A percentile compares a stretch with the other conserved stretches of the same genome.
These are phyloP conservation scores for Phaenicophaeus curvirostris DNA, from an alignment of 2,797 vertebrate species.

Conservation along the genomic window DNA sequence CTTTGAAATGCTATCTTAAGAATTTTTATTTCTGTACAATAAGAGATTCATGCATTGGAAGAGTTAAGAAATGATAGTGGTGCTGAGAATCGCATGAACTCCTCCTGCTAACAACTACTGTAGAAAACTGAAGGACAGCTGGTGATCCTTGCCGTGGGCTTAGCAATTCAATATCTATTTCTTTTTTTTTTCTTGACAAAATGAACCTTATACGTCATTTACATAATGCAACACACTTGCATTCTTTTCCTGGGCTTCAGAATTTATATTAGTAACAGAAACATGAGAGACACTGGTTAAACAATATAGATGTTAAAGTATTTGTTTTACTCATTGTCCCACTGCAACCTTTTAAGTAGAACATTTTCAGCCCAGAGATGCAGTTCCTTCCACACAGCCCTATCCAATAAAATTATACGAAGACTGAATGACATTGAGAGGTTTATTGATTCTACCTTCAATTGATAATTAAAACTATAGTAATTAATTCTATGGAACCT, in stretches of 20 bases:
- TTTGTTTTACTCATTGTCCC: conserved; percentile 61
- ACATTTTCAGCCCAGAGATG: conserved; percentile 17
- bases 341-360: conserved; percentile 53
- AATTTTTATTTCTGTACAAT: conserved; percentile 10
- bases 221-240: conserved; percentile 62
- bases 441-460: conserved; percentile 39
- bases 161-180: conserved; percentile 49
- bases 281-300: conserved; percentile 48
- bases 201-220: conserved; percentile 41
- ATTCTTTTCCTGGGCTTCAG: conserved; percentile 36
- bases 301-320: conserved; percentile 66
- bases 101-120: conserved; percentile 38
- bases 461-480: conserved; percentile 29
- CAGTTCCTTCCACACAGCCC: conserved; percentile 6
- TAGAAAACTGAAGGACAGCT: conserved; percentile 50
- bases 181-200: conserved; percentile 4
- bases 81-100: conserved; percentile 11
- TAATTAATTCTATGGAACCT: not conserved
- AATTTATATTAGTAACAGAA: conserved; percentile 61
- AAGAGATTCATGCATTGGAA: not conserved
- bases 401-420: conserved; percentile 39
- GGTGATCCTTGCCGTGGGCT: conserved; percentile 55
- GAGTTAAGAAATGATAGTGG: conserved; percentile 33
- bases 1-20: conserved; percentile 27
- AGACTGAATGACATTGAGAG: not conserved